Evolutionary conservation across 2,113 vertebrate species (phyloP).

Genomic region (Sula dactylatra): DNA sequence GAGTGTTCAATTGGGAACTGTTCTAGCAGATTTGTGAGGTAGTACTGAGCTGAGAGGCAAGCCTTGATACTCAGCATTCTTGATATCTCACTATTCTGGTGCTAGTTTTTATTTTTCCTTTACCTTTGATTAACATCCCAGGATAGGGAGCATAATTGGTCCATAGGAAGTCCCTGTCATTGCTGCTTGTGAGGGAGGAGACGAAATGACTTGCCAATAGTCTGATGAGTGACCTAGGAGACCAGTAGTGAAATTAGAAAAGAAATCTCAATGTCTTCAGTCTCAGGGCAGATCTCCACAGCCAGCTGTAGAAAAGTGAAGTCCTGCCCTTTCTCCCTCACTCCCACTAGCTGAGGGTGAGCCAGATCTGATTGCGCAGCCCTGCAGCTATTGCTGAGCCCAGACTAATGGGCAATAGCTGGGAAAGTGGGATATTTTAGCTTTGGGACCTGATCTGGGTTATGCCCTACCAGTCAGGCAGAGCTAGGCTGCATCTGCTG

Average conservation of each 20-base stretch:
- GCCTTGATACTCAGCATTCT: not conserved
- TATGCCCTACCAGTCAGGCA: not conserved
- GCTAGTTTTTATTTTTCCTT: not conserved
- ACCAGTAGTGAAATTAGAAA: not conserved
- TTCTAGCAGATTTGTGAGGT: not conserved
- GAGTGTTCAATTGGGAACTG: not conserved
- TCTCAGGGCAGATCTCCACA: not conserved
- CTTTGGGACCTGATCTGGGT: not conserved
- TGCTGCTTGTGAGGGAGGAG: not conserved
- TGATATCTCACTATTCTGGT: not conserved
- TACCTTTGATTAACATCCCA: not conserved
- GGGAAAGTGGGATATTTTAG: not conserved
- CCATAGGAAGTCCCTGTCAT: not conserved
- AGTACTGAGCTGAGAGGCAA: not conserved
- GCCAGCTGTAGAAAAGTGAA: not conserved
- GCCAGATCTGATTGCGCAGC: not conserved
- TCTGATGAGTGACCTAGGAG: not conserved
- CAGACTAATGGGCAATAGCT: not conserved
- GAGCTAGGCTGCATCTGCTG: not conserved
- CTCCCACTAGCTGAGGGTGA: not conserved
- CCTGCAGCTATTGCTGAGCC: not conserved
- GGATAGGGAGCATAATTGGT: fast-evolving
- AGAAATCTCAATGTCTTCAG: not conserved
- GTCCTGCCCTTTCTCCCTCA: not conserved
- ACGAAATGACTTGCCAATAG: not conserved